phyloP scores from a whole-genome alignment of 2,888 invertebrate species.

The Limnephilus rhombicus region DNA sequence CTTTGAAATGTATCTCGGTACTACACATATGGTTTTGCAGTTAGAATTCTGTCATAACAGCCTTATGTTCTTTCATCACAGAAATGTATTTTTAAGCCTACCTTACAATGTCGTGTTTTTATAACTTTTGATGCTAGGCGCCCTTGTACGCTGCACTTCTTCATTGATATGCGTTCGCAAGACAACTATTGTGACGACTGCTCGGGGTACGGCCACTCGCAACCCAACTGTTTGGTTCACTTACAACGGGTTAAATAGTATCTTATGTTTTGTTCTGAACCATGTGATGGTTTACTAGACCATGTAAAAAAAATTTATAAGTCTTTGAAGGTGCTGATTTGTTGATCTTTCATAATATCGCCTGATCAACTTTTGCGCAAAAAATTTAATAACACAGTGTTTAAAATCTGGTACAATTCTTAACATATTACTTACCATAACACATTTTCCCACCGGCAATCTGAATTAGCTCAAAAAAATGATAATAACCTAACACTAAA shows the following conservation, averaged over 20 bases:
- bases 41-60: not conserved
- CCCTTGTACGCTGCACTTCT: too few relatives aligned
- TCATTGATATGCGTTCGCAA: too few relatives aligned
- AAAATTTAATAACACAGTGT: not conserved
- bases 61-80: not conserved
- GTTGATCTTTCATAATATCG: not conserved
- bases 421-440: not conserved
- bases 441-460: not conserved
- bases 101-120: not conserved
- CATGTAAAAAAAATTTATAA: not conserved
- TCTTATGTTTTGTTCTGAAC: too few relatives aligned
- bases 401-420: not conserved
- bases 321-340: not conserved
- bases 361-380: not conserved
- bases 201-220: too few relatives aligned
- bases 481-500: not conserved
- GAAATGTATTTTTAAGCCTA: not conserved
- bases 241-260: too few relatives aligned
- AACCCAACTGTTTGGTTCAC: too few relatives aligned
- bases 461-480: not conserved
- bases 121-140: too few relatives aligned
- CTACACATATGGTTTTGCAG: not conserved
- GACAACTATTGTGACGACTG: too few relatives aligned
- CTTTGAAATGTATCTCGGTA: not conserved
- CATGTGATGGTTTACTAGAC: not conserved